phyloP scores from a whole-genome alignment of 2,113 vertebrate genomes.

The Paradoxurus hermaphroditus region DNA sequence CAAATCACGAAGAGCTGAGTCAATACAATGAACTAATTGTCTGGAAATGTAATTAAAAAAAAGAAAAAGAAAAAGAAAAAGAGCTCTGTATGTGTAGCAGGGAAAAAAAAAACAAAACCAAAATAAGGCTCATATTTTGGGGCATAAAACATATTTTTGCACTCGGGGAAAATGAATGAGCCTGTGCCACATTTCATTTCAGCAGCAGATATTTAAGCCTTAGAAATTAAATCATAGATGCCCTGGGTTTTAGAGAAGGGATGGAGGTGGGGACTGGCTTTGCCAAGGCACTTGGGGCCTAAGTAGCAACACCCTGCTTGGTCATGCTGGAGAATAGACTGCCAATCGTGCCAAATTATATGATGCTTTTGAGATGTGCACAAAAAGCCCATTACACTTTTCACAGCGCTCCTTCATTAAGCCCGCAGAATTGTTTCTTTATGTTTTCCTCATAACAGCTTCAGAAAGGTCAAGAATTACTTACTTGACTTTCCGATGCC shows the following conservation, averaged over 20 bases:
- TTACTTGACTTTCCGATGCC: slow-evolving; percentile 71
- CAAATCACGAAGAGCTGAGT: slow-evolving; percentile 55
- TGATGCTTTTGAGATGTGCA: slow-evolving; percentile 73
- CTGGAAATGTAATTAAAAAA: slow-evolving; percentile 62
- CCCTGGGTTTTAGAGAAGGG: slow-evolving; percentile 30
- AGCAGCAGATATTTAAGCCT: slow-evolving; percentile 47
- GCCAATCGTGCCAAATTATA: slow-evolving; percentile 71
- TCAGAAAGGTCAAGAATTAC: slow-evolving; percentile 75
- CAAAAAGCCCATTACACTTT: slow-evolving; percentile 74
- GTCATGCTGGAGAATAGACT: slow-evolving; percentile 53
- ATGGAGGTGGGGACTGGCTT: slow-evolving; percentile 54
- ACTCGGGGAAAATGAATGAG: slow-evolving; percentile 29
- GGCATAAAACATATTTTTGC: slow-evolving; percentile 51
- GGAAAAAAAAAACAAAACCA: not conserved
- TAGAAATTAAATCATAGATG: slow-evolving; percentile 59
- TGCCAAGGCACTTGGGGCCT: slow-evolving; percentile 47
- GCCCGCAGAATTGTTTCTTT: slow-evolving; percentile 68
- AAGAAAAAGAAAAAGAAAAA: not conserved
- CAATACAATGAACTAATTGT: slow-evolving; percentile 62
- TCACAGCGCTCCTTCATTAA: slow-evolving; percentile 75
- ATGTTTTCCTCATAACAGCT: slow-evolving; percentile 72
- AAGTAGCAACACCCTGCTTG: slow-evolving; percentile 60
- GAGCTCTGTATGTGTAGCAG: not conserved
- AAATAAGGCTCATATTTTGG: slow-evolving; percentile 45
- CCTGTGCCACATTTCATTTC: slow-evolving; percentile 31